These are phyloP conservation scores for Bucco capensis DNA, from an alignment of 2,113 vertebrate genomes.

Conservation along the genomic window DNA sequence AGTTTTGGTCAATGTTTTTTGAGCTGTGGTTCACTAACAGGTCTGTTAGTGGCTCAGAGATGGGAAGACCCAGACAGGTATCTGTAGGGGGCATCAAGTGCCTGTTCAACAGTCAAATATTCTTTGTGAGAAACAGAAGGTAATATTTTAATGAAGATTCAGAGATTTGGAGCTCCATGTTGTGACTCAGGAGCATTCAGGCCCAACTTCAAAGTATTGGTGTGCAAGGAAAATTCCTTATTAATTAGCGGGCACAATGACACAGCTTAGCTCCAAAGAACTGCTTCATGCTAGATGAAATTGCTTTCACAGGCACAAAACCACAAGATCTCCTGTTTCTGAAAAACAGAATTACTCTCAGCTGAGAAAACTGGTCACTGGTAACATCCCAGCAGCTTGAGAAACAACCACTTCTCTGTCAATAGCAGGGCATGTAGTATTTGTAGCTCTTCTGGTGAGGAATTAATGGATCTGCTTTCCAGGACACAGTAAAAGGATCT, in stretches of 20 bases:
- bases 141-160: background rate
- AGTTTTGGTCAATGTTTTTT: background rate
- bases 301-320: background rate
- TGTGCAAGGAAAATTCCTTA: background rate
- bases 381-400: background rate
- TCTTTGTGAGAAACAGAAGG: background rate
- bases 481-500: background rate
- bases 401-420: background rate
- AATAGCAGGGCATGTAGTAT: background rate
- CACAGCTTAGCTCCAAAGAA: background rate
- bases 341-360: background rate
- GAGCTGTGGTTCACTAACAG: background rate
- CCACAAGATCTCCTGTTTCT: background rate
- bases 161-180: background rate
- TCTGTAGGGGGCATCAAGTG: fast-evolving
- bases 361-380: background rate
- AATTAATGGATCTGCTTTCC: background rate
- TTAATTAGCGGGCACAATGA: background rate
- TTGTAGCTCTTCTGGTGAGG: background rate
- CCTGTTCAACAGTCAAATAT: background rate
- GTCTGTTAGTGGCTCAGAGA: background rate
- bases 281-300: background rate
- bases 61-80: background rate
- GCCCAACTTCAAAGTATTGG: background rate
- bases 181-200: background rate